phyloP scores from a whole-genome alignment of 2,113 vertebrate genomes.

The Rhineura floridana region DNA sequence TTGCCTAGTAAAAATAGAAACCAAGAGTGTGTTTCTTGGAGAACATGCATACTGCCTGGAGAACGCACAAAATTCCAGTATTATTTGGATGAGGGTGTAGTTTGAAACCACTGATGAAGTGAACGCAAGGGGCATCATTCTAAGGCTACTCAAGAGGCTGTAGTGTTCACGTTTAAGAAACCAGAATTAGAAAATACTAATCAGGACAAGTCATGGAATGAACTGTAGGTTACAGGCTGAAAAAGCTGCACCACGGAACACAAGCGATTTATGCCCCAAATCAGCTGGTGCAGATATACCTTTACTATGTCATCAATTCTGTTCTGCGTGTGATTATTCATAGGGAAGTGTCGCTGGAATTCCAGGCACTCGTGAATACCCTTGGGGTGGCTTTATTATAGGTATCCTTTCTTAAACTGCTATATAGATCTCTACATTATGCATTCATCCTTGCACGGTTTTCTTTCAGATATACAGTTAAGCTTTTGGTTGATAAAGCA shows the following conservation, averaged over 20 bases:
- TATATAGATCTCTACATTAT: neutral
- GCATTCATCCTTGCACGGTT: neutral
- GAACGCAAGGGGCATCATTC: neutral
- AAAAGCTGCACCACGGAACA: neutral
- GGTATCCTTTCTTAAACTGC: neutral
- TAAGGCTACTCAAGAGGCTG: neutral
- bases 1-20: too few species aligned
- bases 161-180: neutral
- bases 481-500: slow-evolving; percentile 95
- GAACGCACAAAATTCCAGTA: too few species aligned
- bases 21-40: too few species aligned
- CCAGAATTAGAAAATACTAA: neutral
- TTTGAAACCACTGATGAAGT: neutral
- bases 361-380: neutral
- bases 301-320: neutral
- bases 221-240: neutral
- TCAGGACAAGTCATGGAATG: neutral
- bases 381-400: neutral
- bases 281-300: neutral
- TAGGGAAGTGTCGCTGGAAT: neutral
- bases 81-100: neutral
- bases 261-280: neutral
- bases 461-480: slow-evolving; percentile 89
- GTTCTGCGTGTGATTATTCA: neutral
- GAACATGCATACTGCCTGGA: too few species aligned